Conservation (phyloP, 1,140 invertebrate genomes). For the Solenopsis invicta region DNA sequence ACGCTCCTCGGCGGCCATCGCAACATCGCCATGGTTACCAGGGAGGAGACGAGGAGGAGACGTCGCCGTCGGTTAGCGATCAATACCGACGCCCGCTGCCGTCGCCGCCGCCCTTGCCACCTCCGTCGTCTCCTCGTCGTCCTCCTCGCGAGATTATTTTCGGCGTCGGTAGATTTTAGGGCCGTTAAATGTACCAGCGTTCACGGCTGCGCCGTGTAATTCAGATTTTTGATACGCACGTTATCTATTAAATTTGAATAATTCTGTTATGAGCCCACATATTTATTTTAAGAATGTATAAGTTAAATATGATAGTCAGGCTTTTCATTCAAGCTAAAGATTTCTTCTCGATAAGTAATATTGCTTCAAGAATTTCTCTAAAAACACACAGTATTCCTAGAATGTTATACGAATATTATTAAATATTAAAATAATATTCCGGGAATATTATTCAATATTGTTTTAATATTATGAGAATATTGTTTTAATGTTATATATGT, state of each 20-base stretch:
- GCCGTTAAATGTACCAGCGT: not conserved
- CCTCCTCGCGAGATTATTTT: conserved; percentile 27
- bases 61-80: conserved; percentile 62
- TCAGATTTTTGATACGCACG: not conserved
- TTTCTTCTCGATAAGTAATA: no score
- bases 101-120: not conserved
- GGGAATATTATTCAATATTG: no score
- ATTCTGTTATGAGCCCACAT: not conserved
- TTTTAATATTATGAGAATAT: no score
- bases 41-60: conserved; percentile 47
- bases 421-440: no score
- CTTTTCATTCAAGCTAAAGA: no score
- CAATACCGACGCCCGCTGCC: conserved; percentile 60
- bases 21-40: conserved; percentile 50
- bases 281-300: no score
- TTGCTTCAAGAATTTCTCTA: no score
- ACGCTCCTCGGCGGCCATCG: conserved; percentile 35
- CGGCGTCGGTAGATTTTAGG: not conserved
- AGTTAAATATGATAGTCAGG: no score
- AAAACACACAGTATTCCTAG: no score
- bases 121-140: not conserved
- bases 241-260: not conserved
- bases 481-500: no score
- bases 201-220: not conserved
- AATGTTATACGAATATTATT: no score